Evolutionary conservation across 1,140 invertebrate genomes (phyloP).

Genomic region (Euwallacea fornicatus): DNA sequence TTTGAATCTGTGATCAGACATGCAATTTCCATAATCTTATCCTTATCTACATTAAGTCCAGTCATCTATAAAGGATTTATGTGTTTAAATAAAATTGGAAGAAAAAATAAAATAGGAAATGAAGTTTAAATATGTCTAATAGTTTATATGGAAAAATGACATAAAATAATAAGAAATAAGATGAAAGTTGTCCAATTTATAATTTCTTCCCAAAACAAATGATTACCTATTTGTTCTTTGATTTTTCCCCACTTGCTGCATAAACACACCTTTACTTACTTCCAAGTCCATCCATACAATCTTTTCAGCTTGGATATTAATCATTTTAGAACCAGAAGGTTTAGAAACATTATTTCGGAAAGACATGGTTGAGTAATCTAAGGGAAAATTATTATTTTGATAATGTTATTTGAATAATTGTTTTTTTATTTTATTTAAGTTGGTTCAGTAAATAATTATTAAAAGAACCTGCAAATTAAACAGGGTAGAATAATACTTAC

Average conservation of each 20-base stretch:
- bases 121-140: neutral
- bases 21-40: conserved; percentile 86
- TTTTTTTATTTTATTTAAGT: no score
- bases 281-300: conserved; percentile 54
- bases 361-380: no score
- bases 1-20: conserved; percentile 84
- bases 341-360: no score
- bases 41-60: conserved; percentile 69
- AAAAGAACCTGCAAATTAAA: no score
- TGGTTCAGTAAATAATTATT: no score
- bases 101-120: neutral
- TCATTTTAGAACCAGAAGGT: neutral
- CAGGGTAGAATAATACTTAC: no score
- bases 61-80: conserved; percentile 49
- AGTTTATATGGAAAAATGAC: neutral
- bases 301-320: conserved; percentile 46
- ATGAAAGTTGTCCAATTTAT: neutral
- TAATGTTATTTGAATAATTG: no score
- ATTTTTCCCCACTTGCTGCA: no score
- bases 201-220: no score
- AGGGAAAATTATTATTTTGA: no score
- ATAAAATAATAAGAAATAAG: neutral
- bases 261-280: conserved; percentile 37
- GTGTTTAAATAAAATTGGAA: neutral
- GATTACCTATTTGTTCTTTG: no score